Evolutionary conservation across 2,888 invertebrate genomes (phyloP), one percentile per base, ranked within the genome.

Genomic region (Venusia cambrica): DNA sequence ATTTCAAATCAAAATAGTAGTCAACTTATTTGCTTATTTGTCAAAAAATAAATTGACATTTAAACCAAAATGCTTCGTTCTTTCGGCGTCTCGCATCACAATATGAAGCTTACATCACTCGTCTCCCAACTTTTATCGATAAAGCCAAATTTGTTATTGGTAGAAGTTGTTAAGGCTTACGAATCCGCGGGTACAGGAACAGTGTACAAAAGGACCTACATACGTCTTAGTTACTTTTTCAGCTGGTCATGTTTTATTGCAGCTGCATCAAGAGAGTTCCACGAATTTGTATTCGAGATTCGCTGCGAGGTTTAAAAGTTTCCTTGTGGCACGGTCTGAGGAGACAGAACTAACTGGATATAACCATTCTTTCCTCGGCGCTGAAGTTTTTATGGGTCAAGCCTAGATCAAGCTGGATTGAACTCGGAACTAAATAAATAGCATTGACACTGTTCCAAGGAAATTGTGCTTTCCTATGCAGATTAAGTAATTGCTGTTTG

Each of bases 371-470:
- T 75, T 76, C 61, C 65, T 38, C 57, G 46, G 43, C 50, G 60
- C 44, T 54, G 55, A 77, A 79, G 71, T 78, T 83, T 80, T 76
- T 79, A 73, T 79, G 62, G 81, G 80, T 83, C 81, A 83, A 78
- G 68, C 78, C 73, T 66, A 75, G 81, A 76, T 81, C 73, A 79
- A 70, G 61, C 57, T 42, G 69, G 69, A 73, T 74, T 69, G 64
- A 68, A 65, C 67, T 65, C 48, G 48, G 42, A 50, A 48, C 35
- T 48, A 52, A 54, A 56, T 56, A 56, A 51, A 54, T 42, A 54
- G 54, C 51, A 55, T 60, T 57, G 56, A 57, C 54, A 58, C 52
- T 51, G 41, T 43, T 56, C 39, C 43, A 43, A 31, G 45, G 24
- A 52, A 41, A 54, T 57, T 57, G 48, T 38, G 46, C 54, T n/a